phyloP scores from a whole-genome alignment of 2,113 vertebrate genomes.

The Plecturocebus donacophilus region DNA sequence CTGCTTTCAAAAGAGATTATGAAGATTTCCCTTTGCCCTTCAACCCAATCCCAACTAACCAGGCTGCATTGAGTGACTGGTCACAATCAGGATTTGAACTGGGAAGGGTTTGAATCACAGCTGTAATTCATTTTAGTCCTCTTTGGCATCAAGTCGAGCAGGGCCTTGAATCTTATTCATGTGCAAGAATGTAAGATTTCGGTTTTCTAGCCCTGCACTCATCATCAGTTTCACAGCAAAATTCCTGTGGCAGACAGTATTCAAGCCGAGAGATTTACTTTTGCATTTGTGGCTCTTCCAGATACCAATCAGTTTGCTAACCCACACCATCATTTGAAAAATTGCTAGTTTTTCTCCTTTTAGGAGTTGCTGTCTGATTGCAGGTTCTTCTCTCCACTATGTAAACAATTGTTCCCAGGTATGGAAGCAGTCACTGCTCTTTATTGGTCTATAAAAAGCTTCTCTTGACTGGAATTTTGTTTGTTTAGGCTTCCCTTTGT shows the following conservation, averaged over 20 bases:
- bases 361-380: not conserved
- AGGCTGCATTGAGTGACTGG: not conserved
- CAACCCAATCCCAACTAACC: not conserved
- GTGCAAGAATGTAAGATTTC: not conserved
- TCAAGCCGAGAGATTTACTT: not conserved
- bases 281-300: not conserved
- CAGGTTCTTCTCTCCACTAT: not conserved
- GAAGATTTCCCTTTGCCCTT: not conserved
- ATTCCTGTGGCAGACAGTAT: not conserved
- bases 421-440: not conserved
- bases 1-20: not conserved
- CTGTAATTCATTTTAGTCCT: not conserved
- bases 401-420: not conserved
- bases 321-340: not conserved
- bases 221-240: not conserved
- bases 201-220: not conserved
- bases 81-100: not conserved
- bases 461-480: not conserved
- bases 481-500: not conserved
- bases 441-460: not conserved
- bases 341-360: not conserved
- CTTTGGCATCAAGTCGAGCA: not conserved
- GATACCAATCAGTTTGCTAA: not conserved
- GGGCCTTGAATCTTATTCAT: not conserved
- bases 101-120: not conserved